A percentile compares a stretch with the other conserved stretches of the same genome.
Evolutionary conservation across 2,113 vertebrate genomes (phyloP).

Genomic region (Trematocara stigmaticum): DNA sequence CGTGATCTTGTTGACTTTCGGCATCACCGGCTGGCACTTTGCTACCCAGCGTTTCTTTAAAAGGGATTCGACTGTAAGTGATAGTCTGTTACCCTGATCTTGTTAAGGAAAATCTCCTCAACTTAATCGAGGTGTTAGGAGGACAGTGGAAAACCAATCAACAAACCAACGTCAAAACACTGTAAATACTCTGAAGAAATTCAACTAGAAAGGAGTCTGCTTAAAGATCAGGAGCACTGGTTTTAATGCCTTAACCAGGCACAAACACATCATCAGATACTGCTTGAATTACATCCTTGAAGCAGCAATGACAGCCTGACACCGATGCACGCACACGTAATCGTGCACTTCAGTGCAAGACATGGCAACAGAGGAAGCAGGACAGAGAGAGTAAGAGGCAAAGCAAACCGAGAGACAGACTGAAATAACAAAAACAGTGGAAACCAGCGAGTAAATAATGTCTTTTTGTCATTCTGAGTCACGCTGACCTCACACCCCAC

Average conservation of each 20-base stretch:
- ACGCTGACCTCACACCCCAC: background rate
- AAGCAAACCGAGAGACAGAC: background rate
- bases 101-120: constrained; percentile 49
- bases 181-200: background rate
- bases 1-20: background rate
- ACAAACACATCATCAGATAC: background rate
- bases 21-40: background rate
- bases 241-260: background rate
- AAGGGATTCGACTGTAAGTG: background rate
- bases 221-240: background rate
- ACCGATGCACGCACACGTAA: background rate
- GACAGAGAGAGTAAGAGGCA: background rate
- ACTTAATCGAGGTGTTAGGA: constrained; percentile 23
- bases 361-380: background rate
- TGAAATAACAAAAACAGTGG: background rate
- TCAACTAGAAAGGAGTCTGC: background rate
- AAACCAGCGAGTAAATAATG: background rate
- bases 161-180: background rate
- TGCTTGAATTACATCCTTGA: background rate
- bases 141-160: constrained; percentile 1
- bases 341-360: background rate
- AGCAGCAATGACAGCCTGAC: background rate
- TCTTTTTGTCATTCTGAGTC: background rate
- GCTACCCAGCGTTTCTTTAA: background rate
- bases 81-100: constrained; percentile 44